phyloP scores from a whole-genome alignment of 1,140 invertebrate species.

The Trigoniulus corallinus region DNA sequence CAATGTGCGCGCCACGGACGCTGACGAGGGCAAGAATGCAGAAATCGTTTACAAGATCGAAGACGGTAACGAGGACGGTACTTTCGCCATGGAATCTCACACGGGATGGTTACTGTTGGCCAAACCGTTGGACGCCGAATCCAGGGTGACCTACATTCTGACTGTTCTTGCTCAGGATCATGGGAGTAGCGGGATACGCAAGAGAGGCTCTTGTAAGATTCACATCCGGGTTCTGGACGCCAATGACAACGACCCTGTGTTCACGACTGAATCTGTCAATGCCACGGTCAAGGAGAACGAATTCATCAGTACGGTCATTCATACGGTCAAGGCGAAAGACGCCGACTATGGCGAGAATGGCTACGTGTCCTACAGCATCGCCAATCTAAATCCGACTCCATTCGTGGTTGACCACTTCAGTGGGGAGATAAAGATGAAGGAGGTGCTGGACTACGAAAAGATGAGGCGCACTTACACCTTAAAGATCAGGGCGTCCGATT shows the following conservation, averaged over 20 bases:
- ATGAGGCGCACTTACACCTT: slow-evolving; percentile 66
- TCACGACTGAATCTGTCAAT: slow-evolving; percentile 51
- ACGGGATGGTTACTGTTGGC: slow-evolving; percentile 80
- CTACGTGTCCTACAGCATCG: slow-evolving; percentile 83
- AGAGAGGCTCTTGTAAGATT: slow-evolving; percentile 76
- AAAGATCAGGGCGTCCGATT: slow-evolving; percentile 62
- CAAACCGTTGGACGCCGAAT: slow-evolving; percentile 69
- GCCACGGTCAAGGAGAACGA: slow-evolving; percentile 61
- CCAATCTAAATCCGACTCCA: slow-evolving; percentile 64
- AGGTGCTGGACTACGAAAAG: slow-evolving; percentile 75
- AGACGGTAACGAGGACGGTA: slow-evolving; percentile 65
- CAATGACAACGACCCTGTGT: slow-evolving; percentile 83
- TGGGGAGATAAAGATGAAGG: slow-evolving; percentile 65
- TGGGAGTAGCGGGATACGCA: slow-evolving; percentile 60
- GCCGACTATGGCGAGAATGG: slow-evolving; percentile 84
- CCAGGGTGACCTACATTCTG: slow-evolving; percentile 68
- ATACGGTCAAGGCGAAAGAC: slow-evolving; percentile 66
- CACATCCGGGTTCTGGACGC: slow-evolving; percentile 69
- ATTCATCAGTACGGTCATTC: slow-evolving; percentile 60
- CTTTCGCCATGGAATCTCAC: slow-evolving; percentile 69
- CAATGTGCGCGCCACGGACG: slow-evolving; percentile 65
- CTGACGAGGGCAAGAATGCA: slow-evolving; percentile 62
- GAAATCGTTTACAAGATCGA: slow-evolving; percentile 74
- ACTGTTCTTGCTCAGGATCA: slow-evolving; percentile 81
- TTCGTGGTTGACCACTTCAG: slow-evolving; percentile 93